Base-by-base conservation (phyloP, 2,113 vertebrate species). In the Todiramphus chloris region DNA sequence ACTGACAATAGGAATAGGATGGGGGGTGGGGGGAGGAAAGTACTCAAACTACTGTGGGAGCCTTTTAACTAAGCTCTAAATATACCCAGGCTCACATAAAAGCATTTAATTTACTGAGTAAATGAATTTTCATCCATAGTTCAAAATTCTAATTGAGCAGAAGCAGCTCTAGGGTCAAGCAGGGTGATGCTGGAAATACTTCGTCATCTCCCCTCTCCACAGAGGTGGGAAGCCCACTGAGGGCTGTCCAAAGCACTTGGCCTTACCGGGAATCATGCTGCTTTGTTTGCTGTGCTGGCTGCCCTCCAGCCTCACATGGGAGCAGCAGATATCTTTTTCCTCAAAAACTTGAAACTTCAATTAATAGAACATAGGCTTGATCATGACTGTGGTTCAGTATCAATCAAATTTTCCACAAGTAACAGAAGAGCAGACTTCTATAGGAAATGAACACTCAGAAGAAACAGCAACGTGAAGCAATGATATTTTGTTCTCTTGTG, bases 101-200 rank as follows among this genome's bases (percentile, higher is more conserved):
- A 83, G 70, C 43, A 73, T 91, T 93, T 86, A 72, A 93, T 97
- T 87, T 91, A 90, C 83, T 79, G 83, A 82, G 39, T 48, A 93
- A 94, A 92, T 95, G 13, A 86, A 59, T 87, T 66, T 66, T 93
- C 37, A 9, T 59, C 59, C 44, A 78, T 28, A 24, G 43, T 76
- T 79, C 55, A 79, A 83, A 88, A 73, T 93, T 62, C 41, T 73
- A 23, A 66, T 73, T 83, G 27, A 62, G 51, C 64, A 62, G 84
- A 84, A 16, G 37, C 39, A 87, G 64, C n/a, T 75, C 41, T 31
- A 72, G 35, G 44, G 56, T 77, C 60, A 51, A 55, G 51, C 58
- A 60, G 21, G 37, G 69, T 83, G 74, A 64, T 11, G 30, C 39
- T 79, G 70, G 78, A 90, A 88, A 62, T 20, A 17, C 7, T 91